A percentile compares a stretch with the other conserved stretches of the same genome.
Conservation (phyloP, 2,797 vertebrate species). For the Malurus leucopterus region DNA sequence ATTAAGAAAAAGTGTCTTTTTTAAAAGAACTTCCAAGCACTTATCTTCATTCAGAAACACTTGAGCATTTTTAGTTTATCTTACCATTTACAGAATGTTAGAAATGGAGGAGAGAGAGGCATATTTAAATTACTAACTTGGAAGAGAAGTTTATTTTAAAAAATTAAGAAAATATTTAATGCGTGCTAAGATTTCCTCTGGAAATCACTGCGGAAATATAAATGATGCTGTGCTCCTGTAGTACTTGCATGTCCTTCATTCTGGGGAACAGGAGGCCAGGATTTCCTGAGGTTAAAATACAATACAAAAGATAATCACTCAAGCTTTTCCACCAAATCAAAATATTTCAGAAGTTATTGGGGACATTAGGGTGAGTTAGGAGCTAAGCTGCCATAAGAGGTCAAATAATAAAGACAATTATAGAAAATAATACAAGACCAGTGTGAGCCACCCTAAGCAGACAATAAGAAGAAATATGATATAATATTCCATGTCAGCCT, state of each 20-base stretch:
- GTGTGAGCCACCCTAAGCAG: neutral
- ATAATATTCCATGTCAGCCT: neutral
- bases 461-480: neutral
- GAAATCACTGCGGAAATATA: neutral
- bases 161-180: neutral
- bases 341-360: neutral
- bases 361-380: neutral
- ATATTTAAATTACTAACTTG: neutral
- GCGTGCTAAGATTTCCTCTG: neutral
- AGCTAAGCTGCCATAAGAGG: neutral
- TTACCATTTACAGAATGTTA: neutral
- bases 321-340: neutral
- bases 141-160: neutral
- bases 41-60: neutral
- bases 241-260: neutral
- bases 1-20: neutral
- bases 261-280: neutral
- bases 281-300: slow-evolving; percentile 4
- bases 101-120: neutral
- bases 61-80: neutral
- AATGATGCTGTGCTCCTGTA: neutral
- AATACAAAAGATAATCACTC: neutral
- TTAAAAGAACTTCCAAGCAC: neutral
- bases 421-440: neutral
- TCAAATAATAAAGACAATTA: slow-evolving; percentile 4